Conservation (phyloP, 2,797 vertebrate genomes). For the Helicolenus hilgendorfi region DNA sequence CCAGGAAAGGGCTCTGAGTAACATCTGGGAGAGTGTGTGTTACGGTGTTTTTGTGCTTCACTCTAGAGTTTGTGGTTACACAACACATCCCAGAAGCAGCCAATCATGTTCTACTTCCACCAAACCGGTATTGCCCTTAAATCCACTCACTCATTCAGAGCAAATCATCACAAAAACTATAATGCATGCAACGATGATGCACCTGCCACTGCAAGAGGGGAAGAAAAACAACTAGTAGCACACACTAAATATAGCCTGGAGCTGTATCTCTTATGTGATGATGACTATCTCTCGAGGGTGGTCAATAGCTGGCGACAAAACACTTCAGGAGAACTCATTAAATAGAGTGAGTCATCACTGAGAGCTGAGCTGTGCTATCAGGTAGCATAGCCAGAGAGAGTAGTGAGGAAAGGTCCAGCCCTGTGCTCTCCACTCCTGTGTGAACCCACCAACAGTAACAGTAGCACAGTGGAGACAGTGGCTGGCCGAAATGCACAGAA, state of each 20-base stretch:
- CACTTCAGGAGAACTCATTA: constrained; percentile 78
- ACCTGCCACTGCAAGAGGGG: constrained; percentile 13
- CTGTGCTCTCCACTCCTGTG: background rate
- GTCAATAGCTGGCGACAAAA: constrained; percentile 71
- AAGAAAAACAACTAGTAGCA: background rate
- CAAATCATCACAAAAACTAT: constrained; percentile 14
- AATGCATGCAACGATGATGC: constrained; percentile 28
- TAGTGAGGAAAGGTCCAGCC: constrained; percentile 53
- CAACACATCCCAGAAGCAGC: constrained; percentile 18
- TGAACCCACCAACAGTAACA: background rate
- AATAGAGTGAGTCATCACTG: constrained; percentile 77
- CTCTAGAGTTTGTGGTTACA: constrained; percentile 11
- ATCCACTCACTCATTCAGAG: constrained; percentile 25
- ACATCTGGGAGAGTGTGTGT: background rate
- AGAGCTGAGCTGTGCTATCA: constrained; percentile 76
- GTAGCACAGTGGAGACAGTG: background rate
- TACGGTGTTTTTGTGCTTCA: background rate
- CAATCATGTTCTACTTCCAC: constrained; percentile 4
- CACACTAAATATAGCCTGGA: constrained; percentile 59
- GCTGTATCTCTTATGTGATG: constrained; percentile 44
- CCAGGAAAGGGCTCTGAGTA: background rate
- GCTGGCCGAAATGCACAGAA: background rate
- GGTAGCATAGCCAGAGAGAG: constrained; percentile 61
- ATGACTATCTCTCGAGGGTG: constrained; percentile 48
- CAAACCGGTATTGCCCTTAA: background rate